Percentiles rank a stretch among this genome's conserved stretches.
These are phyloP conservation scores for Pentalonia nigronervosa DNA, from an alignment of 1,140 invertebrate genomes.

Conservation along the genomic window DNA sequence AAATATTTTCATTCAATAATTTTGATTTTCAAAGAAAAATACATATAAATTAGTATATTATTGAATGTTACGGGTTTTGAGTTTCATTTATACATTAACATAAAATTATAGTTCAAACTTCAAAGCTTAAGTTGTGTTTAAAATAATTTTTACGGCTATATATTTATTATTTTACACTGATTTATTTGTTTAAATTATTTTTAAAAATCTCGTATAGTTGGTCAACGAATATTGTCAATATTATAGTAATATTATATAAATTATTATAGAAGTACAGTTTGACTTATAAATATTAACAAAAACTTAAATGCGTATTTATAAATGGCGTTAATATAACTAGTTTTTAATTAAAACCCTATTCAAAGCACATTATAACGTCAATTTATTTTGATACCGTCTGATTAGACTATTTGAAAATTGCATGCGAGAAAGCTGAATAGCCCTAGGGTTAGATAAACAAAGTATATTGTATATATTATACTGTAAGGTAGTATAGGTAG, in stretches of 20 bases:
- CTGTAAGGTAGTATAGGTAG: neutral
- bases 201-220: neutral
- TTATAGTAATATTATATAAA: neutral
- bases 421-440: conserved; percentile 22
- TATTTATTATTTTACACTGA: no score
- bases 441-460: neutral
- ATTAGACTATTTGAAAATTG: neutral
- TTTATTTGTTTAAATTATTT: neutral
- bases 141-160: no score
- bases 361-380: neutral
- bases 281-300: neutral
- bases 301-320: neutral
- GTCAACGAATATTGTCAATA: neutral
- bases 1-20: no score
- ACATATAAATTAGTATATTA: neutral
- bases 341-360: conserved; percentile 30
- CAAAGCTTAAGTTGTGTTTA: neutral
- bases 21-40: no score
- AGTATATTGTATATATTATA: neutral
- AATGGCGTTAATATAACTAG: neutral
- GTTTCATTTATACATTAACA: neutral
- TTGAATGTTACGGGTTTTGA: neutral
- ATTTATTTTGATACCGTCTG: neutral
- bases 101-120: neutral
- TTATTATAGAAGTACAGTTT: neutral